These are phyloP conservation scores for Ophion costatus DNA, from an alignment of 2,888 invertebrate genomes.

Conservation along the genomic window DNA sequence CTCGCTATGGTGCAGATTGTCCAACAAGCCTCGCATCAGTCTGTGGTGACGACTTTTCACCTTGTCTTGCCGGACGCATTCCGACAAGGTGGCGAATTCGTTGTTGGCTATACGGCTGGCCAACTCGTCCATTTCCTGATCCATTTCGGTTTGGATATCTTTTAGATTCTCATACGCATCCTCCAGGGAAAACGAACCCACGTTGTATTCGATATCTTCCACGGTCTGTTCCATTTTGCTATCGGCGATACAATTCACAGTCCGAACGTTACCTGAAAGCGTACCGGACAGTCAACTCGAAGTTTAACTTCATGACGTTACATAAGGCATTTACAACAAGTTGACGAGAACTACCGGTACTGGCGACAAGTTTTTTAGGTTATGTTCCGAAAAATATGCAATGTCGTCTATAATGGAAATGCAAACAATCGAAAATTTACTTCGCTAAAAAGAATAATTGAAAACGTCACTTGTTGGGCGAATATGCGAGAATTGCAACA, in stretches of 20 bases:
- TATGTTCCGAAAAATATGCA: background rate
- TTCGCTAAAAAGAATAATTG: background rate
- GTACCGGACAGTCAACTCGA: background rate
- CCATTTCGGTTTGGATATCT: constrained; percentile 65
- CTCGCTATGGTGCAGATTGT: constrained; percentile 65
- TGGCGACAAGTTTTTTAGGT: background rate
- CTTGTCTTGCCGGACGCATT: constrained; percentile 61
- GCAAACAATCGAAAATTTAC: too few relatives aligned
- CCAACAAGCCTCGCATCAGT: constrained; percentile 66
- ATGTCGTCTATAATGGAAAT: background rate
- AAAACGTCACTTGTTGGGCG: background rate
- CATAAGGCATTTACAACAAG: too few relatives aligned
- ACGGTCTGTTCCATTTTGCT: background rate
- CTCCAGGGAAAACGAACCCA: constrained; percentile 72
- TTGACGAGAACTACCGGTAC: too few relatives aligned
- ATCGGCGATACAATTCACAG: background rate
- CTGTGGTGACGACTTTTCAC: constrained; percentile 68
- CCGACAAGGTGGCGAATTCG: constrained; percentile 48
- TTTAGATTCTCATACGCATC: constrained; percentile 74
- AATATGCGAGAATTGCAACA: background rate
- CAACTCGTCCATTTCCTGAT: constrained; percentile 71
- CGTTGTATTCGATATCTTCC: constrained; percentile 12
- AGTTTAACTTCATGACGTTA: too few relatives aligned
- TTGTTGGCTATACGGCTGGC: constrained; percentile 68
- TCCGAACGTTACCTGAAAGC: background rate